Base-by-base conservation (phyloP, 2,113 vertebrate genomes). In the Cyanistes caeruleus region DNA sequence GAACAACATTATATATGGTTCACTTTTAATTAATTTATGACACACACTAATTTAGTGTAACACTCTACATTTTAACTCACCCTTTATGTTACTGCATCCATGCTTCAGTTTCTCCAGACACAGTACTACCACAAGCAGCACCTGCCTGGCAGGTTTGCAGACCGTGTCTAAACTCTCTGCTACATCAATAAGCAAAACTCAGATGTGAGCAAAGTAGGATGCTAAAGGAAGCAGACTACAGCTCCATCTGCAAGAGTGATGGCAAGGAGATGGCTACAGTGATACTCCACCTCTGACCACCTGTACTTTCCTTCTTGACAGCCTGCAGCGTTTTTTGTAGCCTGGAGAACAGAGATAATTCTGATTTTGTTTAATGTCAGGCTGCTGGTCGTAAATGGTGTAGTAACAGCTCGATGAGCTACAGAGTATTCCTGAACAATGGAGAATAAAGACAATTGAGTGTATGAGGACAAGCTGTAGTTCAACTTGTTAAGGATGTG, bases 401-500 rank as follows among this genome's bases (percentile, higher is more conserved):
- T 20, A 33, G 39, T 31, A 92, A 72, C 22, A 85, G 68, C 13
- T 27, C 2, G 1, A n/a, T 48, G 44, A 78, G 22, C 37, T 73
- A 55, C 33, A 84, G 37, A 44, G 15, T 41, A 53, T 30, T 51
- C 6, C 52, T 72, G 39, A 75, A 70, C 20, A 35, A 63, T 0
- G 2, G n/a, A 70, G 17, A 81, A 41, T 41, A 58, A 82, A 78
- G 69, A 55, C 6, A 69, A 15, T 15, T 35, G 51, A 70, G 15
- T 28, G 24, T 21, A 33, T 4, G 37, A 84, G 77, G 58, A 28
- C 39, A 51, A 33, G 33, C 14, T 60, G 11, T 39, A 43, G 55
- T 17, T 79, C 28, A 46, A 5, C 15, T 73, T 0, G 0, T 39
- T 74, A 21, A 76, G n/a, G 31, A 76, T 2, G 7, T 25, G 23